Conservation (phyloP, 1,140 invertebrate species). For the Bemisia tabaci region DNA sequence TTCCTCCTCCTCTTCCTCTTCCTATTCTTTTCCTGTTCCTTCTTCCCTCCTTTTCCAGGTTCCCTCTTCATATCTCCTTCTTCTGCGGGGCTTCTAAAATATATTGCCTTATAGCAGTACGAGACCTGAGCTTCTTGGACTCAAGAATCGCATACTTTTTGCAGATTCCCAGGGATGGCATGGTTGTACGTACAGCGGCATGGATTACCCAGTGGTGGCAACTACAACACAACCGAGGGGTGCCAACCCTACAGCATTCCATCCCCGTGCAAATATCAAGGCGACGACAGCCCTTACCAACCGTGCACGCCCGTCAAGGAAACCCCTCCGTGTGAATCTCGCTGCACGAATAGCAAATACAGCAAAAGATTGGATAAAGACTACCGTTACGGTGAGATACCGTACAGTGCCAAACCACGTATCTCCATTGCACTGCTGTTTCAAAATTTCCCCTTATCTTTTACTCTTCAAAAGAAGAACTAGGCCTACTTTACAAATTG, state of each 20-base stretch:
- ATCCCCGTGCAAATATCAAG: not conserved
- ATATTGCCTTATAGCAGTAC: too few relatives aligned
- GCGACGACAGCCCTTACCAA: not conserved
- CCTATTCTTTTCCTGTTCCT: constrained; percentile 12
- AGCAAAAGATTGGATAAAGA: not conserved
- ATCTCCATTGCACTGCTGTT: too few relatives aligned
- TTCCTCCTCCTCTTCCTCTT: constrained; percentile 7
- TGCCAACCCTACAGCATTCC: not conserved
- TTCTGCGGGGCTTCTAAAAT: too few relatives aligned
- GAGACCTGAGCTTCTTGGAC: too few relatives aligned
- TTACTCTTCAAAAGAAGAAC: too few relatives aligned
- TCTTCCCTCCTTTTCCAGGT: constrained; percentile 8
- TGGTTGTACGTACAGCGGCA: not conserved
- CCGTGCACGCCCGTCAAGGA: not conserved
- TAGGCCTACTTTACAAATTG: too few relatives aligned
- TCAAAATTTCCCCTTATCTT: too few relatives aligned
- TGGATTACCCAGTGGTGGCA: not conserved
- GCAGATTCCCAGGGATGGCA: too few relatives aligned
- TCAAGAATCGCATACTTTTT: too few relatives aligned
- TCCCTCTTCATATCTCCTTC: constrained; percentile 12
- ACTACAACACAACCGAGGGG: not conserved
- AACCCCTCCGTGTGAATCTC: not conserved
- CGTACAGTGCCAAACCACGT: too few relatives aligned
- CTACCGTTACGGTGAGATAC: not conserved
- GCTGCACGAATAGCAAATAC: not conserved